phyloP scores from a whole-genome alignment of 2,888 invertebrate genomes.

The Dyspetes luteomarginatus region DNA sequence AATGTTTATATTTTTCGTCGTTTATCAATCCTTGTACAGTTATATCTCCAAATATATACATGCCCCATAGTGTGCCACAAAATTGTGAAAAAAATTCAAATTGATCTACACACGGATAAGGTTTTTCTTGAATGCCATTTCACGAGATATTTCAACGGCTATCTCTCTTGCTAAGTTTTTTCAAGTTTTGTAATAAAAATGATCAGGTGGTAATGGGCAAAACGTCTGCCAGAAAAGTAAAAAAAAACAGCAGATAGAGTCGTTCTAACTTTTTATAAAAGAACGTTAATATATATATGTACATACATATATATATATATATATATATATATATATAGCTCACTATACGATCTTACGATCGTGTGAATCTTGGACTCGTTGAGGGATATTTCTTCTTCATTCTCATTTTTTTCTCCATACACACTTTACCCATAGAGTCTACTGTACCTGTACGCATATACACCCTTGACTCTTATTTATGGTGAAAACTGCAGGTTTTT shows the following conservation, averaged over 20 bases:
- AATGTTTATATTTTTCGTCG: neutral
- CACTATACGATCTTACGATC: slow-evolving; percentile 51
- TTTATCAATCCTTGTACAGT: neutral
- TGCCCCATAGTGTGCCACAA: neutral
- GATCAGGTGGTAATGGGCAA: slow-evolving; percentile 56
- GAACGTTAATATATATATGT: slow-evolving; percentile 7
- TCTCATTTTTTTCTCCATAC: slow-evolving; percentile 19
- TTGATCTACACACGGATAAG: neutral
- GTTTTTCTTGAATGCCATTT: neutral
- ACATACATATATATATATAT: neutral
- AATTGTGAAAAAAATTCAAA: neutral
- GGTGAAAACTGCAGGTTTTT: slow-evolving; percentile 21
- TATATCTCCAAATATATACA: neutral
- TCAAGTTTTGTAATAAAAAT: slow-evolving; percentile 38
- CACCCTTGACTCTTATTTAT: slow-evolving; percentile 39
- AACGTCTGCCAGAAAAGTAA: neutral
- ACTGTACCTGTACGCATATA: neutral
- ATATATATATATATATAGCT: neutral
- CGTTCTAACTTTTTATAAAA: slow-evolving; percentile 24
- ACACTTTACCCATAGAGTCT: slow-evolving; percentile 5
- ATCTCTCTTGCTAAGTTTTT: neutral
- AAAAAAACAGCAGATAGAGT: slow-evolving; percentile 47
- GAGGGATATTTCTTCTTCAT: slow-evolving; percentile 43
- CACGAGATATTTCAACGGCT: neutral
- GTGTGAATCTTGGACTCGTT: slow-evolving; percentile 62